Evolutionary conservation across 2,113 vertebrate species (phyloP).

Genomic region (Zosterops lateralis): DNA sequence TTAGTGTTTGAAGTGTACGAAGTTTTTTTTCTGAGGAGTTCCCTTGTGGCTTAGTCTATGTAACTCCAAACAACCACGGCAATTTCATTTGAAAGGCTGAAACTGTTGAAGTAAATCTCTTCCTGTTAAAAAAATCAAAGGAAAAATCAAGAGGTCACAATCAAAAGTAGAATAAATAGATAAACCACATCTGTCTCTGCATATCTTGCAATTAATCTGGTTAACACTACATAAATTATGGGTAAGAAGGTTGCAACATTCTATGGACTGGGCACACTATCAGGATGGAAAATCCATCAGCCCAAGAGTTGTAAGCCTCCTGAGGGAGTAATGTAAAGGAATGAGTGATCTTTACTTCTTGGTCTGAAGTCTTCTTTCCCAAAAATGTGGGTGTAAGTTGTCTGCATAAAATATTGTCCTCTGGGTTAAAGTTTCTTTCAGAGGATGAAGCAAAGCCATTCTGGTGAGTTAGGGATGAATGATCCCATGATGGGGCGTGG

Average conservation of each 20-base stretch:
- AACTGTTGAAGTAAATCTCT: background rate
- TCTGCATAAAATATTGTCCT: background rate
- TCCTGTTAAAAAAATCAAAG: background rate
- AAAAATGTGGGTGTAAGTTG: background rate
- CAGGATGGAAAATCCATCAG: background rate
- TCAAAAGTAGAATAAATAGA: background rate
- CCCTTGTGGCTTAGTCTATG: background rate
- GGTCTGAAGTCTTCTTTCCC: background rate
- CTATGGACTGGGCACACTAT: background rate
- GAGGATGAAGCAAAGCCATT: background rate
- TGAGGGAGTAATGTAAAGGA: background rate
- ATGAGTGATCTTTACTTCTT: background rate
- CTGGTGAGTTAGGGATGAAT: background rate
- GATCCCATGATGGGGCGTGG: rapidly evolving
- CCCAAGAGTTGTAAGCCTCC: background rate
- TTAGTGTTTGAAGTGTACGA: background rate
- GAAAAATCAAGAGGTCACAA: background rate
- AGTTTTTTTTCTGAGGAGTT: background rate
- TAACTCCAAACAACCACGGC: background rate
- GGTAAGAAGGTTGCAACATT: background rate
- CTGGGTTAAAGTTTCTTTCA: background rate
- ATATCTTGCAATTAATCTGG: background rate
- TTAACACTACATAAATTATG: background rate
- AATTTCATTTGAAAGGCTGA: background rate
- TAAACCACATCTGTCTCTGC: background rate